Evolutionary conservation across 1,140 invertebrate genomes (phyloP), one percentile per base, ranked within the genome.

Genomic region (Ylistrum balloti): DNA sequence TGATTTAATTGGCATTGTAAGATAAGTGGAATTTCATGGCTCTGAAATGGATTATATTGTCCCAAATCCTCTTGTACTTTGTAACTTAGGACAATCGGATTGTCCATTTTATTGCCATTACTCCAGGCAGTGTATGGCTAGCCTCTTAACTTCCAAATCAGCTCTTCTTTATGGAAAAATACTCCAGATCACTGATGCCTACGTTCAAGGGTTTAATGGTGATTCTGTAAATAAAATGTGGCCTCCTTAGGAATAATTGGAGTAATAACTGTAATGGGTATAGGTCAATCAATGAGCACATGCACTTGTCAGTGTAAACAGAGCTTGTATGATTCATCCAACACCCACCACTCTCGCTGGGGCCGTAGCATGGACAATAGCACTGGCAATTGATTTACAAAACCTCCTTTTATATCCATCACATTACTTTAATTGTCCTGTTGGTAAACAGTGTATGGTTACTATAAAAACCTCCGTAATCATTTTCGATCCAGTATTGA

Each of bases 251-350:
- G 56, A 74, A 74, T 74, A 74, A 74, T 74, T 74, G 56, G 56
- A 74, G 56, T 74, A 74, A 28, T 74, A 74, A n/a, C n/a, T 17
- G 56, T 74, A 74, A 74, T 74, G 56, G 56, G 20, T 74, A 74
- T 74, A 74, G 56, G 56, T 74, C 56, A 74, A 74, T 74, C 56
- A 74, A 74, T 74, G 56, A 74, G 56, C 56, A 74, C 56, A 74
- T 74, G 56, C 56, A 74, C 56, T 74, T 74, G 56, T 74, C 56
- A 74, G 56, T 74, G 56, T 74, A 74, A 74, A 74, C 56, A 74
- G 56, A 17, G 17, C 17, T 17, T 45, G 41, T 45, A 74, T 74
- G 56, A 74, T 74, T 74, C 56, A 74, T 28, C n/a, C 56, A 1
- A 74, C 56, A 74, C 56, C 45, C 45, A 17, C 45, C 45, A 5